These are phyloP conservation scores for Aporophyla lueneburgensis DNA, from an alignment of 2,888 invertebrate genomes.

Conservation along the genomic window DNA sequence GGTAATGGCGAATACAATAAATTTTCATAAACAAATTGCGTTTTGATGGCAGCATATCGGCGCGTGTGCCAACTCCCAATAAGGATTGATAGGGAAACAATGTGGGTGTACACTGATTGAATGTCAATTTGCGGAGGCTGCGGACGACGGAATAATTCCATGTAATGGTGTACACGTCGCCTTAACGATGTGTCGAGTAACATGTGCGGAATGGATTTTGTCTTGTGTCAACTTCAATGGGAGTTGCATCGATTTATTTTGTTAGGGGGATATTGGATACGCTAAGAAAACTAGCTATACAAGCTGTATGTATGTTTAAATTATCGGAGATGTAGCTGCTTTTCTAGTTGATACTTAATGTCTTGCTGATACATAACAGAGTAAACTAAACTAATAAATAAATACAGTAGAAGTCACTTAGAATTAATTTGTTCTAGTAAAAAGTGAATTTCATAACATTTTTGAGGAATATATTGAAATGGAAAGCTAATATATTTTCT, in stretches of 20 bases:
- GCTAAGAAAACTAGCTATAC: neutral
- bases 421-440: neutral
- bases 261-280: slow-evolving; percentile 27
- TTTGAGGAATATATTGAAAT: neutral
- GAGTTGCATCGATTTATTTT: slow-evolving; percentile 58
- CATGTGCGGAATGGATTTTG: slow-evolving; percentile 69
- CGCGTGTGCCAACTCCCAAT: slow-evolving; percentile 88
- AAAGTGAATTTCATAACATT: neutral
- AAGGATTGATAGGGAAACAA: slow-evolving; percentile 91
- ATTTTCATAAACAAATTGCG: slow-evolving; percentile 91
- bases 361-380: neutral
- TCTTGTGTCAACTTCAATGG: slow-evolving; percentile 60
- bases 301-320: neutral
- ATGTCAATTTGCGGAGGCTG: slow-evolving; percentile 86
- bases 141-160: slow-evolving; percentile 82
- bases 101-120: slow-evolving; percentile 89
- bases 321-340: neutral
- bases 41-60: slow-evolving; percentile 89
- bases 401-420: neutral
- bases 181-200: slow-evolving; percentile 84
- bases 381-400: neutral
- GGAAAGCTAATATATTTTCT: no score
- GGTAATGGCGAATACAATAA: slow-evolving; percentile 91
- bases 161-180: slow-evolving; percentile 84
- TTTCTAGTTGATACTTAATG: neutral